These are phyloP conservation scores for Decapterus maruadsi DNA, from an alignment of 2,797 vertebrate species.

Conservation along the genomic window DNA sequence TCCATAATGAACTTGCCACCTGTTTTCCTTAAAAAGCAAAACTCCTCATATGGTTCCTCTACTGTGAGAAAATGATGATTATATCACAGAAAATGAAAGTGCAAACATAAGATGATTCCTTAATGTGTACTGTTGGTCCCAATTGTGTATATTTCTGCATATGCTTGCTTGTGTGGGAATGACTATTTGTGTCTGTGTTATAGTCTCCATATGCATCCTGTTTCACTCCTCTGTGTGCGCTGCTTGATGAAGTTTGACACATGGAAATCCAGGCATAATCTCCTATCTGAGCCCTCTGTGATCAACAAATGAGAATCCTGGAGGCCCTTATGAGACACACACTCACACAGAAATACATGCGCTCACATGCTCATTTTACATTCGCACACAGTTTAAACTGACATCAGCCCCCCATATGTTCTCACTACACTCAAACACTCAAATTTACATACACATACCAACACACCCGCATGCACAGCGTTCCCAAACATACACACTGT, in stretches of 20 bases:
- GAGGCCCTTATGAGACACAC: constrained; percentile 50
- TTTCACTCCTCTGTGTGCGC: constrained; percentile 63
- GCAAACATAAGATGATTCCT: constrained; percentile 34
- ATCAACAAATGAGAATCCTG: constrained; percentile 73
- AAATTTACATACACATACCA: constrained; percentile 11
- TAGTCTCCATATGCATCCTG: constrained; percentile 44
- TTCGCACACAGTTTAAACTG: constrained; percentile 48
- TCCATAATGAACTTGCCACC: constrained; percentile 3
- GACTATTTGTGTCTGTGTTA: constrained; percentile 20
- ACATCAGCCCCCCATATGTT: constrained; percentile 35
- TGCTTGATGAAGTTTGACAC: constrained; percentile 83
- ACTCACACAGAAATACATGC: constrained; percentile 19
- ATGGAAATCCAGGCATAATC: constrained; percentile 80
- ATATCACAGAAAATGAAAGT: constrained; percentile 30
- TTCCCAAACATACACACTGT: constrained; percentile 22
- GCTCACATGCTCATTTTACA: constrained; percentile 25
- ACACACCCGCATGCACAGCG: constrained; percentile 9
- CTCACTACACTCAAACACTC: constrained; percentile 2
- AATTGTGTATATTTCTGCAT: constrained; percentile 38
- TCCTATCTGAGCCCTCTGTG: constrained; percentile 68
- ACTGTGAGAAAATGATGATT: constrained; percentile 38
- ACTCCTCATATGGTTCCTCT: constrained; percentile 40
- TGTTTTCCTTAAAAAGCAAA: constrained; percentile 24
- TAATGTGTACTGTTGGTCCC: constrained; percentile 17
- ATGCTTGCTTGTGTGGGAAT: constrained; percentile 20